Evolutionary conservation across 1,140 invertebrate species (phyloP), one percentile per base, ranked within the genome.

Genomic region (Neocloeon triangulifer): DNA sequence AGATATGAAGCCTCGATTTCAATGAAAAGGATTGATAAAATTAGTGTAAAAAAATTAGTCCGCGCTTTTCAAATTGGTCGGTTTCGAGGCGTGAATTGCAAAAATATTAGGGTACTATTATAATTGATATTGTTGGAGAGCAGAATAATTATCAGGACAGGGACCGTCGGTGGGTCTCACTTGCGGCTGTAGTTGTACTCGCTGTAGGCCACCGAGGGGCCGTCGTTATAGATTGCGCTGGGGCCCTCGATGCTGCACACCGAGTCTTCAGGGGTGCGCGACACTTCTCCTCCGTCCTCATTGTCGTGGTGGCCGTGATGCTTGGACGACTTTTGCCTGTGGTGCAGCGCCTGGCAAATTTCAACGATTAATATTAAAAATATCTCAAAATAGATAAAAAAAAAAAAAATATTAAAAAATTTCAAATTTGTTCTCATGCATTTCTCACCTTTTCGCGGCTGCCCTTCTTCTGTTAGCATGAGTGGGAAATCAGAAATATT

Each of bases 401-500:
- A 36, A 23, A 36, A 25, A 17, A 10, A 13, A 18, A 21, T 9
- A 12, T 5, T 12, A 30, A 29, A 10, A 23, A n/a, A n/a, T n/a
- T n/a, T n/a, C n/a, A n/a, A 28, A 13, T 30, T 34, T 13, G 9
- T 7, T 16, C 14, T 15, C n/a, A 12, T 30, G 35, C 5, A 43
- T 12, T 51, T n/a, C 66, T 67, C 69, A 74, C 72, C 70, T 76
- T 76, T 53, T 77, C 73, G 52, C 69, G 62, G 58, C 72, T 76
- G 59, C 72, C 73, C 58, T 75, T 76, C 66, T 76, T 76, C 72
- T 76, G 62, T 46, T 52, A 48, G 60, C 47, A 57, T 50, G 46
- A 31, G 28, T 42, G 35, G 36, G 39, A 34, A 39, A 39, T 32
- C 39, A 35, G 33, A 32, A 22, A n/a, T 14, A 36, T 31, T 32